phyloP scores from a whole-genome alignment of 1,140 invertebrate genomes.

The Galleria mellonella region DNA sequence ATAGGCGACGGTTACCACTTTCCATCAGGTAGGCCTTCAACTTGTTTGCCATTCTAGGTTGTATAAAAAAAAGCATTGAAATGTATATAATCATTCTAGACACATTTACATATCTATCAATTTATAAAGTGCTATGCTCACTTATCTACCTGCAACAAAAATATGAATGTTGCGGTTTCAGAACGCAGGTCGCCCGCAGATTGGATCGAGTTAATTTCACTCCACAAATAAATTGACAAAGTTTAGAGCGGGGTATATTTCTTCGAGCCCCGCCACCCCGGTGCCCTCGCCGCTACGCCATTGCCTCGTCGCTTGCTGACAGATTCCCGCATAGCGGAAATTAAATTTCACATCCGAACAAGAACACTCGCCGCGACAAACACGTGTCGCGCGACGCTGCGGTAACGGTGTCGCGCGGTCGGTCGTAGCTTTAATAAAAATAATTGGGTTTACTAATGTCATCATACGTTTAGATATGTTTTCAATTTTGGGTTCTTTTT shows the following conservation, averaged over 20 bases:
- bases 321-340: slow-evolving; percentile 66
- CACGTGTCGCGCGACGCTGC: slow-evolving; percentile 42
- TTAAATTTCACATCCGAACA: slow-evolving; percentile 74
- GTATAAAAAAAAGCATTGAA: no score
- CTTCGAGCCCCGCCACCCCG: slow-evolving; percentile 27
- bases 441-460: no score
- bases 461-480: no score
- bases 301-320: slow-evolving; percentile 18
- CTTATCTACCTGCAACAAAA: slow-evolving; percentile 7
- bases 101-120: no score
- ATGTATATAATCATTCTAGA: no score
- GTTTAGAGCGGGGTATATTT: slow-evolving; percentile 72
- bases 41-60: no score
- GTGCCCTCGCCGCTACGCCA: slow-evolving; percentile 28
- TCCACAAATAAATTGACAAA: slow-evolving; percentile 74
- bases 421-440: no score
- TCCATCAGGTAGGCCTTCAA: no score
- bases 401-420: no score
- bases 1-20: no score
- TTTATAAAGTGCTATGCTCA: no score
- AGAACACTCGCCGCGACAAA: slow-evolving; percentile 51
- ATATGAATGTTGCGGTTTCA: slow-evolving; percentile 28
- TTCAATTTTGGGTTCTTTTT: no score
- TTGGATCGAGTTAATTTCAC: slow-evolving; percentile 73
- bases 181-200: slow-evolving; percentile 60